Percentiles rank a stretch among this genome's conserved stretches.
phyloP scores from a whole-genome alignment of 2,113 vertebrate species.

The Podiceps cristatus region DNA sequence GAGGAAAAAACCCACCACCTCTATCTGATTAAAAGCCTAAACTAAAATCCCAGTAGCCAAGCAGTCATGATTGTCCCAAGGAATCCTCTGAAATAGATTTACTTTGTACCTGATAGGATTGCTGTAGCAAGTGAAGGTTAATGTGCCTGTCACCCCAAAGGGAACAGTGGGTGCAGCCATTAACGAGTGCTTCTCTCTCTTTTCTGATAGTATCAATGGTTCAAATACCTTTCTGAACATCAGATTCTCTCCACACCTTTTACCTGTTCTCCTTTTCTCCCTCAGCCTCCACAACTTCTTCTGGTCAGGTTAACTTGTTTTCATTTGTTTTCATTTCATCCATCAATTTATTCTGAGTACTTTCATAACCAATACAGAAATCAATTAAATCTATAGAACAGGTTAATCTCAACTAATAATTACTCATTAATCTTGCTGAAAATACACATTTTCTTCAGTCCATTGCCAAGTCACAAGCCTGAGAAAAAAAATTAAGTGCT shows the following conservation, averaged over 20 bases:
- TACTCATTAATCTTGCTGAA: constrained; percentile 31
- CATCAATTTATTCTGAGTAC: neutral
- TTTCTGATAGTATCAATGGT: neutral
- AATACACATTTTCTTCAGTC: constrained; percentile 26
- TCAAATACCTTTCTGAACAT: neutral
- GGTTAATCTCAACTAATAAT: constrained; percentile 46
- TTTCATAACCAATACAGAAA: constrained; percentile 7
- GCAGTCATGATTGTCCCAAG: neutral
- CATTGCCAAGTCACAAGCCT: neutral
- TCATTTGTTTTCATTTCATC: neutral
- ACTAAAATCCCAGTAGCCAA: neutral
- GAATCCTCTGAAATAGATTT: neutral
- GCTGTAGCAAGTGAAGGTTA: neutral
- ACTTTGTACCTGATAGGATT: neutral
- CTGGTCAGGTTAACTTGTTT: neutral
- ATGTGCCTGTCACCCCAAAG: neutral
- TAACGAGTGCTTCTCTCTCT: neutral
- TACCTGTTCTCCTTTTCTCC: neutral
- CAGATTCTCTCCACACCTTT: neutral
- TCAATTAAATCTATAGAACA: neutral
- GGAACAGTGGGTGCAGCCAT: neutral
- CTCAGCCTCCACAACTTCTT: neutral
- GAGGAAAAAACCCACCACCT: neutral
- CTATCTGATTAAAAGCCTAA: neutral
- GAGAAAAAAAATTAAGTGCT: neutral